Conservation (phyloP, 2,113 vertebrate genomes). For the Genyomyrus donnyi region DNA sequence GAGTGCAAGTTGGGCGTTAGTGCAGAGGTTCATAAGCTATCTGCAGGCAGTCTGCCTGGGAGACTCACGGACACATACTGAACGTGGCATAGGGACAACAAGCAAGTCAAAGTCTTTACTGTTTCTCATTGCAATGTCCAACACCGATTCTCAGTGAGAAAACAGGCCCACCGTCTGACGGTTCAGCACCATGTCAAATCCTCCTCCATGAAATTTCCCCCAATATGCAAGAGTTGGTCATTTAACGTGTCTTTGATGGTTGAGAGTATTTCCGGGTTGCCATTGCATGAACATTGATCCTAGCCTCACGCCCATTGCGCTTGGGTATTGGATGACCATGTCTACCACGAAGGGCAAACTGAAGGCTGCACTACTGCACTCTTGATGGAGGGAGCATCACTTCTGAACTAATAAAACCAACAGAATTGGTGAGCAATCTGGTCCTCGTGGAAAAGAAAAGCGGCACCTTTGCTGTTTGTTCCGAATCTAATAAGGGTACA, state of each 20-base stretch:
- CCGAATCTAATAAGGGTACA: no score
- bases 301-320: background rate
- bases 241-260: no score
- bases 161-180: background rate
- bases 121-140: background rate
- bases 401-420: background rate
- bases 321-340: background rate
- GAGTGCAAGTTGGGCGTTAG: background rate
- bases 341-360: background rate
- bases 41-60: background rate
- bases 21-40: background rate
- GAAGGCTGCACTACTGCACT: background rate
- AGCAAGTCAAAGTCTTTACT: background rate
- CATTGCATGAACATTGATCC: background rate
- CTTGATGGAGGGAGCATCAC: background rate
- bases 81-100: background rate
- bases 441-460: background rate
- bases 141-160: background rate
- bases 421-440: background rate
- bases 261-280: background rate
- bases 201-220: background rate
- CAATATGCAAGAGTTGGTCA: background rate
- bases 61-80: background rate
- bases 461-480: background rate
- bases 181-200: background rate